Evolutionary conservation across 2,888 invertebrate species (phyloP).

Genomic region (Atrina japonica): DNA sequence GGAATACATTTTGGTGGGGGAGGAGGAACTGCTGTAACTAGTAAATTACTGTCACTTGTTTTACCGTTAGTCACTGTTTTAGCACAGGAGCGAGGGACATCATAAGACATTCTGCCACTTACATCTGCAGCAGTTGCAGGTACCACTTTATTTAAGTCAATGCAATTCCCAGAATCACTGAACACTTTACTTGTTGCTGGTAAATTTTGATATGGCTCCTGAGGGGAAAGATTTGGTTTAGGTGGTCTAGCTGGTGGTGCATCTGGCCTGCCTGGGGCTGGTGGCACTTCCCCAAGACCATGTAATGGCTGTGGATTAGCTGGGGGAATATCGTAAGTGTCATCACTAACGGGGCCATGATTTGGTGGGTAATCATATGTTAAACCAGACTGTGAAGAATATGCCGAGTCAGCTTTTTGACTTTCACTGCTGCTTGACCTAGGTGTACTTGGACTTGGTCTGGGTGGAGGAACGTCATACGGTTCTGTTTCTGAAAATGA

Average conservation of each 20-base stretch:
- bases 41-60: constrained; percentile 43
- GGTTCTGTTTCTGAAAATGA: constrained; percentile 33
- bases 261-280: constrained; percentile 35
- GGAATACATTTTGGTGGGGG: constrained; percentile 52
- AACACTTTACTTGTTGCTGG: constrained; percentile 65
- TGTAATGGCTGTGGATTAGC: constrained; percentile 40
- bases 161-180: constrained; percentile 33
- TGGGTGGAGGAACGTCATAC: constrained; percentile 66
- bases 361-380: constrained; percentile 59
- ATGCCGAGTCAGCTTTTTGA: constrained; percentile 61
- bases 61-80: constrained; percentile 29
- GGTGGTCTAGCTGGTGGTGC: constrained; percentile 67
- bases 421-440: constrained; percentile 64
- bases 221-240: constrained; percentile 55
- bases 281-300: constrained; percentile 16
- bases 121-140: constrained; percentile 37
- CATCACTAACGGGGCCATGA: constrained; percentile 43
- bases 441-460: constrained; percentile 62
- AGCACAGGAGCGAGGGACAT: constrained; percentile 50
- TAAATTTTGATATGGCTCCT: constrained; percentile 73
- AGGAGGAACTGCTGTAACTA: constrained; percentile 56
- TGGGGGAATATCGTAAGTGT: constrained; percentile 68
- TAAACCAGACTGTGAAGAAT: constrained; percentile 53
- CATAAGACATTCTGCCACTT: constrained; percentile 49
- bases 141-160: constrained; percentile 60